Evolutionary conservation across 2,113 vertebrate species (phyloP).

Genomic region (Eupsittula cactorum): DNA sequence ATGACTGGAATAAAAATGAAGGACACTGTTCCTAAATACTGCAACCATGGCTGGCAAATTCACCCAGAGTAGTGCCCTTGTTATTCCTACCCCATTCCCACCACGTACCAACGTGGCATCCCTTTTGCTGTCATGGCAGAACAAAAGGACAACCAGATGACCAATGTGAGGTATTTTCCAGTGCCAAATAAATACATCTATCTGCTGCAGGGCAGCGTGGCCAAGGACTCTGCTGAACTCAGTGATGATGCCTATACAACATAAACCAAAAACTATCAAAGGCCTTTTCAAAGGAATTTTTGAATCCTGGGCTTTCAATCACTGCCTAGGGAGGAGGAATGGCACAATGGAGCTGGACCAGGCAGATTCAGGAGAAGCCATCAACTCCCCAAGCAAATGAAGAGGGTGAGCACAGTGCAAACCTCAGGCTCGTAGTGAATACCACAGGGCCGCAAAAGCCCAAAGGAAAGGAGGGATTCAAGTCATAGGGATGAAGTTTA

Average conservation of each 20-base stretch:
- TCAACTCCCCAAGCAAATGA: not conserved
- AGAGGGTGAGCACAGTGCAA: not conserved
- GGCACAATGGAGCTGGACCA: not conserved
- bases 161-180: not conserved
- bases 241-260: not conserved
- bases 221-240: not conserved
- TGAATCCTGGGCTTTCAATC: not conserved
- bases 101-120: rapidly evolving
- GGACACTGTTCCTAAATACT: not conserved
- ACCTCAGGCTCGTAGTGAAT: not conserved
- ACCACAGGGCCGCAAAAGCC: not conserved
- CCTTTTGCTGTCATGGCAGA: not conserved
- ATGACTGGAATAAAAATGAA: not conserved
- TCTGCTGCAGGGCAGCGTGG: rapidly evolving
- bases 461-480: not conserved
- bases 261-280: not conserved
- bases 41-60: not conserved
- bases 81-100: not conserved
- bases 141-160: not conserved
- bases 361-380: not conserved
- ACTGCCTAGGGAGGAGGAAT: not conserved
- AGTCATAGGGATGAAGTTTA: not conserved
- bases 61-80: not conserved
- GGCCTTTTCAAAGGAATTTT: not conserved
- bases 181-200: rapidly evolving